Base-by-base conservation (phyloP, 2,113 vertebrate genomes). In the Malurus alboscapulatus region DNA sequence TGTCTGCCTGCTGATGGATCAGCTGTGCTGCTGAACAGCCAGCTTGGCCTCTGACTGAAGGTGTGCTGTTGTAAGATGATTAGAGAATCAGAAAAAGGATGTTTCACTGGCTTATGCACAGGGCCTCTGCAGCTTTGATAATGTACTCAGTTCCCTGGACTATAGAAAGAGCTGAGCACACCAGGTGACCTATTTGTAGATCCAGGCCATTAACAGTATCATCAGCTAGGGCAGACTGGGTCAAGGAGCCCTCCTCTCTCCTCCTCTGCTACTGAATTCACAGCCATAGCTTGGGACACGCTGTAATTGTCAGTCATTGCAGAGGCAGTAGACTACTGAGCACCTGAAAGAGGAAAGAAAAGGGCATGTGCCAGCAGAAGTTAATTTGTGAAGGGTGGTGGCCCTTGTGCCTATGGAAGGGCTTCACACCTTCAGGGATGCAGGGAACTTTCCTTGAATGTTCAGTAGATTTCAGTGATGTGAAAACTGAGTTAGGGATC, bases 1-100 rank as follows among this genome's bases (percentile, higher is more conserved):
- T 59, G 17, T 18, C 71, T 82, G 18, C 25, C n/a, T 57, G 45
- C 16, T 90, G 38, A 15, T 55, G 40, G 47, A 34, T 72, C 25
- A 19, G 15, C 29, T 69, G n/a, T 53, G 48, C 63, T 77, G 34
- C 72, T 74, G 42, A 50, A 40, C 14, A 22, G 15, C 59, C 34
- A 53, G 0, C 0, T 0, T 40, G 54, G 67, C 36, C 30, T 90
- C 85, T 93, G 85, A 76, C 62, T 7, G 48, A 51, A 83, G 27
- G 11, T 45, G 42, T 1, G 1, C 30, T 40, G 3, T 17, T 74
- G 51, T 17, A 32, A 72, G 12, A 40, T 59, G 57, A 30, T 81
- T 27, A 73, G 26, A 45, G 12, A 68, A 53, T 11, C 63, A n/a
- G 62, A 8, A 82, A 88, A 88, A 25, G 18, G 3, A 16, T 54